Base-by-base conservation (phyloP, 2,888 invertebrate species). In the Dromius quadrimaculatus region DNA sequence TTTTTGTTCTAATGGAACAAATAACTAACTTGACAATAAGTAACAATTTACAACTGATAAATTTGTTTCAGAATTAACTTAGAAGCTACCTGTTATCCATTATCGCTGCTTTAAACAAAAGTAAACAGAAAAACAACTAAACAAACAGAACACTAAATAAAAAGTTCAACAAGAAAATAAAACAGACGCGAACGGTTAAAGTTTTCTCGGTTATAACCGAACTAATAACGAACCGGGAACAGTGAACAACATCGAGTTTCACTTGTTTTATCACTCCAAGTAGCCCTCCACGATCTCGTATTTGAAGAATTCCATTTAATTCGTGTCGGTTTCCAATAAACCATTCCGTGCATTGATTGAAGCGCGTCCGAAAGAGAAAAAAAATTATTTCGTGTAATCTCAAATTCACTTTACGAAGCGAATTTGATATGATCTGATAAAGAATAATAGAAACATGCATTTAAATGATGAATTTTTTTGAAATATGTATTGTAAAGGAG, bases 251-350 rank as follows among this genome's bases (percentile, higher is more conserved):
- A 36, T 59, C 20, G 59, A 59, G 36, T 59, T 59, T 59, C 59
- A 36, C 59, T 59, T 59, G 59, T 59, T 59, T 59, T 59, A 36
- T 59, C 59, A 36, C 59, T 36, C 36, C 59, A 36, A 36, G n/a
- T 59, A 59, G 20, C 38, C 17, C 28, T 50, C 28, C 54, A 45
- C 50, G 36, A 65, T 65, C 50, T 66, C 54, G 41, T 66, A 57
- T 57, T 66, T 41, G 41, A 66, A 54, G 54, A 57, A 66, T 57
- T 54, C 22, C 54, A 66, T 54, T 66, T 50, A 54, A 50, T 63
- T 63, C 28, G 50, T 38, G 57, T 41, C n/a, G 57, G 20, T 66
- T 54, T 66, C 66, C 66, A 66, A 57, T 66, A 66, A 66, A 23
- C 41, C 50, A 50, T 65, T 22, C 11, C 4, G 20, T 34, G 32